Evolutionary conservation across 2,888 invertebrate species (phyloP).

Genomic region (Agriopis aurantiaria): DNA sequence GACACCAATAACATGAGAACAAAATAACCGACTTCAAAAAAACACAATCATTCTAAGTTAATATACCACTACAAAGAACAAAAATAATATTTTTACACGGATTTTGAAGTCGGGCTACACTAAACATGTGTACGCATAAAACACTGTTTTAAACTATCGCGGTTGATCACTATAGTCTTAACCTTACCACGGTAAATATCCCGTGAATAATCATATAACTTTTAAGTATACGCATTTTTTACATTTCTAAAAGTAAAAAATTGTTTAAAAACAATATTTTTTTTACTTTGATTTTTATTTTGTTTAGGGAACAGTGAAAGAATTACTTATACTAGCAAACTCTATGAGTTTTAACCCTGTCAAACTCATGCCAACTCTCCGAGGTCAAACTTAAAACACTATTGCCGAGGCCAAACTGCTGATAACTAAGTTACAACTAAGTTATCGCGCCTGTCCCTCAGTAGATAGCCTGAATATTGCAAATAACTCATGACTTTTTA

Average conservation of each 20-base stretch:
- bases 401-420: constrained; percentile 23
- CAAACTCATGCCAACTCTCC: constrained; percentile 5
- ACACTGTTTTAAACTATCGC: too few relatives aligned
- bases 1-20: too few relatives aligned
- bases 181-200: too few relatives aligned
- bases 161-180: too few relatives aligned
- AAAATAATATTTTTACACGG: too few relatives aligned
- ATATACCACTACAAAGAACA: too few relatives aligned
- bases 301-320: neutral
- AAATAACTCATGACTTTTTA: constrained; percentile 35
- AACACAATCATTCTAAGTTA: too few relatives aligned
- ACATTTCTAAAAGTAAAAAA: neutral
- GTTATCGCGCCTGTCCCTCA: constrained; percentile 20
- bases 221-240: too few relatives aligned
- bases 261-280: neutral
- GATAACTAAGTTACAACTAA: constrained; percentile 26
- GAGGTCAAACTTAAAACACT: constrained; percentile 23
- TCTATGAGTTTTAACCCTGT: neutral
- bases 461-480: constrained; percentile 30
- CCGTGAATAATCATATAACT: too few relatives aligned
- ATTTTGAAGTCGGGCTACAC: too few relatives aligned
- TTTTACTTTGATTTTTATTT: neutral
- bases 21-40: too few relatives aligned
- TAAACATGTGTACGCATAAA: too few relatives aligned
- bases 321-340: neutral